Base-by-base conservation (phyloP, 1,140 invertebrate genomes). In the Cepaea nemoralis region DNA sequence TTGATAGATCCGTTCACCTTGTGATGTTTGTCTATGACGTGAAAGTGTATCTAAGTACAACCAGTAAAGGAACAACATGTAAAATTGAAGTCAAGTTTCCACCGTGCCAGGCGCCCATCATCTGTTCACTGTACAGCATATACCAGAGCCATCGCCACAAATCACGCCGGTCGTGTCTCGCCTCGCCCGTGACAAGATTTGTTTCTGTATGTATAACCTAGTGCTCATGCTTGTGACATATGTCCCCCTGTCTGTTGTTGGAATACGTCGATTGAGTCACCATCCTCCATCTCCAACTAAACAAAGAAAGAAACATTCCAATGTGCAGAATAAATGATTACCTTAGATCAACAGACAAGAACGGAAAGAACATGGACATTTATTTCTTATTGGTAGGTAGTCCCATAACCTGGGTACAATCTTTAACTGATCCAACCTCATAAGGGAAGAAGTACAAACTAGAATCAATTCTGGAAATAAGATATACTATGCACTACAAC, bases 261-360 rank as follows among this genome's bases (percentile, higher is more conserved):
- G 91, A 97, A 98, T 77, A 98, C 96, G 93, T 98, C 97, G 93
- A 98, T 98, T 87, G 96, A 97, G 88, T 98, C 96, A 6, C 96
- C 96, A 92, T 98, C 96, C 91, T 98, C 96, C 96, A 98, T 98
- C 88, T 97, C 96, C 86, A 98, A 92, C 90, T 91, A 85, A 76
- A 87, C 88, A 39, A 55, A 55, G 50, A 55, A 55, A 22, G n/a
- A 14, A 24, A 19, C n/a, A n/a, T n/a, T n/a, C n/a, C n/a, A n/a
- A n/a, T n/a, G n/a, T n/a, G n/a, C n/a, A n/a, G n/a, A n/a, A n/a
- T n/a, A n/a, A n/a, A n/a, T n/a, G n/a, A n/a, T n/a, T n/a, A n/a
- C n/a, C n/a, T n/a, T n/a, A n/a, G n/a, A n/a, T n/a, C n/a, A n/a
- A n/a, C n/a, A n/a, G n/a, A n/a, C n/a, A n/a, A n/a, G n/a, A n/a